These are phyloP conservation scores for Orestias chungarensis DNA, from an alignment of 2,797 vertebrate species.

Conservation along the genomic window DNA sequence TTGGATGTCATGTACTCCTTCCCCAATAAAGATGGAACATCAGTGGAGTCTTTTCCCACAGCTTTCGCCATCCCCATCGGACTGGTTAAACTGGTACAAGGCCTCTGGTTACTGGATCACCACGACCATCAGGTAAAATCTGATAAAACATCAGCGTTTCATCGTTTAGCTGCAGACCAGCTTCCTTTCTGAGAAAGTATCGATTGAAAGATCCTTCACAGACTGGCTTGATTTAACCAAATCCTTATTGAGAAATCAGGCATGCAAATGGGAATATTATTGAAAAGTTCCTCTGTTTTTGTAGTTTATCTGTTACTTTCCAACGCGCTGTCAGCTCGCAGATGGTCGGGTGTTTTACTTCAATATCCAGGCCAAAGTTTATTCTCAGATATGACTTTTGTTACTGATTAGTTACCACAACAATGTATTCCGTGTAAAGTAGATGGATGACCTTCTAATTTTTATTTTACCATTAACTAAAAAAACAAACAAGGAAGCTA, in stretches of 20 bases:
- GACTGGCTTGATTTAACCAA: background rate
- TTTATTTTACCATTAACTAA: no score
- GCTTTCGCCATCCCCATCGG: conserved; percentile 91
- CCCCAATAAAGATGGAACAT: conserved; percentile 86
- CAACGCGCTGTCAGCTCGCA: no score
- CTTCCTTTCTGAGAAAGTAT: background rate
- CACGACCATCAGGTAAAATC: conserved; percentile 87
- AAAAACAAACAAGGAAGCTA: no score
- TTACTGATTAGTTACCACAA: no score
- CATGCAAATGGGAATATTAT: background rate
- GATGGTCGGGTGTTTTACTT: no score
- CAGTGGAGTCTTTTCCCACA: conserved; percentile 90
- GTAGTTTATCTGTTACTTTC: no score
- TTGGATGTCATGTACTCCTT: conserved; percentile 93
- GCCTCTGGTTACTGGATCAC: conserved; percentile 96
- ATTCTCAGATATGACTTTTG: no score
- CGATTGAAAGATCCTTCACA: background rate
- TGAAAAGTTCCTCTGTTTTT: background rate
- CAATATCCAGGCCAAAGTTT: no score
- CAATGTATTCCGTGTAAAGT: no score
- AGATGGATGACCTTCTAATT: no score
- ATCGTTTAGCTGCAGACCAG: background rate
- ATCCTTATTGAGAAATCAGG: background rate
- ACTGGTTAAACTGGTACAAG: conserved; percentile 91
- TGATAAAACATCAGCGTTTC: background rate